These are phyloP conservation scores for Andrena cerasifolii DNA, from an alignment of 1,140 invertebrate genomes.

Conservation along the genomic window DNA sequence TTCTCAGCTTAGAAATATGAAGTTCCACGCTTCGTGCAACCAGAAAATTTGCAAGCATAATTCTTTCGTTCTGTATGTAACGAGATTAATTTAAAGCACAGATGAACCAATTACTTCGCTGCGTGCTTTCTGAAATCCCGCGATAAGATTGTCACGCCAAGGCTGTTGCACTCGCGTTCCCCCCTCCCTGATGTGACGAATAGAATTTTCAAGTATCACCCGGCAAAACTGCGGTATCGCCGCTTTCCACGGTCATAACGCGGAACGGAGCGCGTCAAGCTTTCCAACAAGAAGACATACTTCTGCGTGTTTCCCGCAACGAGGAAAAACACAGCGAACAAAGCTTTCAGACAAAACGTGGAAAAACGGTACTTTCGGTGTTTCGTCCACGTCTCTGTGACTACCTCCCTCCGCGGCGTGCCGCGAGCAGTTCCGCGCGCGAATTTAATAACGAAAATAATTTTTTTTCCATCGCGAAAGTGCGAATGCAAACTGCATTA, in stretches of 20 bases:
- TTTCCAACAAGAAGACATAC: slow-evolving; percentile 21
- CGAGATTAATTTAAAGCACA: too few species aligned
- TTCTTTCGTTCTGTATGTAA: too few species aligned
- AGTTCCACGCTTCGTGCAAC: too few species aligned
- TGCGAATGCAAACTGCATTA: background rate
- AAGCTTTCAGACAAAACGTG: slow-evolving; percentile 50
- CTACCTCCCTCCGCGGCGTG: background rate
- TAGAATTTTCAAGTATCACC: slow-evolving; percentile 43
- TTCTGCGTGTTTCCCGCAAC: slow-evolving; percentile 2
- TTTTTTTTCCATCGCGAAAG: background rate
- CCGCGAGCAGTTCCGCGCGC: background rate
- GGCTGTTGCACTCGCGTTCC: background rate
- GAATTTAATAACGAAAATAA: slow-evolving; percentile 33
- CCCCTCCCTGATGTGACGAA: background rate
- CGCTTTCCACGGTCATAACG: slow-evolving; percentile 3
- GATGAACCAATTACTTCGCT: too few species aligned
- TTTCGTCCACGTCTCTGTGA: slow-evolving; percentile 24
- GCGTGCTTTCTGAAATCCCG: background rate
- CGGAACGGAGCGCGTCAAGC: slow-evolving; percentile 22
- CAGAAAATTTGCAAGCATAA: too few species aligned
- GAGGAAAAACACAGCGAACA: slow-evolving; percentile 28
- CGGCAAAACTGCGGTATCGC: slow-evolving; percentile 12
- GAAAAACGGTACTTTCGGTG: slow-evolving; percentile 40
- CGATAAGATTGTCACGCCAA: slow-evolving; percentile 2
- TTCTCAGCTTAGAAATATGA: too few species aligned